Evolutionary conservation across 2,113 vertebrate genomes (phyloP), one percentile per base, ranked within the genome.

Genomic region (Apteryx owenii): DNA sequence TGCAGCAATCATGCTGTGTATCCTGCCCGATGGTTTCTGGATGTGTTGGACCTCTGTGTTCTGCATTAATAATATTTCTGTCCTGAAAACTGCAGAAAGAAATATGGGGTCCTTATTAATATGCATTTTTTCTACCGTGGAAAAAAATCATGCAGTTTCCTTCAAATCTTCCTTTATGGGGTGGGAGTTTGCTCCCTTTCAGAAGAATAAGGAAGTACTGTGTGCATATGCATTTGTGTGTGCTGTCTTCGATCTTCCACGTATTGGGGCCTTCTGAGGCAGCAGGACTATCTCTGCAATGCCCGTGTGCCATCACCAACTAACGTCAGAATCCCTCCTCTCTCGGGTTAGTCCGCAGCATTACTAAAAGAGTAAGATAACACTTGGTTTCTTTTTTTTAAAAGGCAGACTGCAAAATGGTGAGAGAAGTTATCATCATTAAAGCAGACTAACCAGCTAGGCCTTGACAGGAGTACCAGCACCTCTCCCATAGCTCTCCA

Each of bases 171-270:
- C 64, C 22, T 3, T n/a, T 48, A 28, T 15, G 51, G 82, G 71
- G 36, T 42, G 51, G 54, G 65, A 64, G 29, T 76, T 85, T 58
- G 17, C 21, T 56, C 86, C 56, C 46, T 33, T 68, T 84, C 60
- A 71, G 70, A 84, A 71, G 51, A 68, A 50, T 10, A 65, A 46
- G n/a, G 81, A 22, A 68, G 31, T n/a, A n/a, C 26, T 69, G 46
- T 48, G 54, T 7, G 6, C 1, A 7, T 9, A 10, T 4, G 15
- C 19, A 36, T 19, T 7, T 23, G 1, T 12, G 7, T 29, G 9
- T 7, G 17, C 56, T 6, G 22, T n/a, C 26, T 80, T 66, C 66
- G 19, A 20, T 8, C 48, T 19, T 72, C 62, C 40, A 29, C 28
- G 11, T 68, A 33, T 31, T 68, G 42, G 40, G 42, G 25, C 29